These are phyloP conservation scores for Corythucha ciliata DNA, from an alignment of 2,888 invertebrate species.

Conservation along the genomic window DNA sequence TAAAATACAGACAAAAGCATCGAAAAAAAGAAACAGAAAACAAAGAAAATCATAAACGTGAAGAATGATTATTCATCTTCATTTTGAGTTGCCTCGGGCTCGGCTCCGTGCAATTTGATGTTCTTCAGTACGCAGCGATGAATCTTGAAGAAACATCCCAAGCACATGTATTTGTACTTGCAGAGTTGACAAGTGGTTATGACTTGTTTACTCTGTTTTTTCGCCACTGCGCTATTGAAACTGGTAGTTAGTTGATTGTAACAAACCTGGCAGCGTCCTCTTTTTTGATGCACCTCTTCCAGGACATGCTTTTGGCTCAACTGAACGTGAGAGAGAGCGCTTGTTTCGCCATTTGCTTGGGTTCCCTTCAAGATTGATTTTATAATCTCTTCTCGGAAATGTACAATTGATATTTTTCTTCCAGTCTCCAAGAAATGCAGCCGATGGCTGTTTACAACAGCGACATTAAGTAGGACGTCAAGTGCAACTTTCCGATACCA, in stretches of 20 bases:
- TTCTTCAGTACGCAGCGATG: slow-evolving; percentile 9
- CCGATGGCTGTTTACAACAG: slow-evolving; percentile 8
- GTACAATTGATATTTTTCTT: slow-evolving; percentile 4
- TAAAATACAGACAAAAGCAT: no score
- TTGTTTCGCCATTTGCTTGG: no score
- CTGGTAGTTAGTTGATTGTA: background rate
- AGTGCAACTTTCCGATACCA: slow-evolving; percentile 10
- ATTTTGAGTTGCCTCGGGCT: no score
- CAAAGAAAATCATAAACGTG: no score
- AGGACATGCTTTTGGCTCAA: background rate
- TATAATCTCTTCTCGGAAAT: background rate
- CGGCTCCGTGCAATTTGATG: no score
- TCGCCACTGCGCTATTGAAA: no score
- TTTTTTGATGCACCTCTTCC: background rate
- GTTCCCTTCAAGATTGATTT: background rate
- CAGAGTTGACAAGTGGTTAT: no score
- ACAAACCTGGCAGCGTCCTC: slow-evolving; percentile 1
- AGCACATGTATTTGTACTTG: slow-evolving; percentile 11
- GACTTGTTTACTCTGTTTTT: no score
- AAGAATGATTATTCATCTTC: no score
- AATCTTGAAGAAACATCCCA: slow-evolving; percentile 5
- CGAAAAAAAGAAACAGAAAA: no score
- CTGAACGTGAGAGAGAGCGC: no score
- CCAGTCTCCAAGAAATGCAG: background rate
- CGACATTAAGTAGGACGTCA: slow-evolving; percentile 9